Conservation (phyloP, 2,797 vertebrate genomes). For the Selene dorsalis region DNA sequence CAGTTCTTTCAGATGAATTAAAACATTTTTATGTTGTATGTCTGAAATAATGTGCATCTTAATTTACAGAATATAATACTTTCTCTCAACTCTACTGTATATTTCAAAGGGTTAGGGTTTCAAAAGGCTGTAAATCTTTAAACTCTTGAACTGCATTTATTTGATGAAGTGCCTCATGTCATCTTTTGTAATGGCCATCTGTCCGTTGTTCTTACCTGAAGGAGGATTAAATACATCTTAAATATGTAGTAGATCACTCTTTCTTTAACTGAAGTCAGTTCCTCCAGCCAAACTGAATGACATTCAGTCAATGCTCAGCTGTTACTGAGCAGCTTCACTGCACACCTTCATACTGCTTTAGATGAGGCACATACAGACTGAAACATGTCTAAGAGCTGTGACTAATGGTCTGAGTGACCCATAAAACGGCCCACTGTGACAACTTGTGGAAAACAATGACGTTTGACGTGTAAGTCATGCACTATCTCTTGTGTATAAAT, state of each 20-base stretch:
- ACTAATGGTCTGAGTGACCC: slow-evolving; percentile 8
- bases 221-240: slow-evolving; percentile 36
- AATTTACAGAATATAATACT: slow-evolving; percentile 4
- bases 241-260: neutral
- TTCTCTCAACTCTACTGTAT: slow-evolving; percentile 22
- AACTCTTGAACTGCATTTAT: slow-evolving; percentile 18
- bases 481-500: slow-evolving; percentile 13
- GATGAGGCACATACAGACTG: neutral
- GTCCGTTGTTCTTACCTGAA: slow-evolving; percentile 16
- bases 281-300: slow-evolving; percentile 5
- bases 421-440: slow-evolving; percentile 2
- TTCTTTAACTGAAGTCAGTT: neutral
- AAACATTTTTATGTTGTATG: neutral
- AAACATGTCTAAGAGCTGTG: neutral
- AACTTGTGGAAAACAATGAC: neutral
- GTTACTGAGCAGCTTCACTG: neutral
- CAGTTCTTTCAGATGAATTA: slow-evolving; percentile 1
- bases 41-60: slow-evolving; percentile 12
- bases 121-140: neutral
- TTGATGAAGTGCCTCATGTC: slow-evolving; percentile 6
- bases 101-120: neutral
- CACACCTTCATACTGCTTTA: neutral
- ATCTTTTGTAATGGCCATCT: slow-evolving; percentile 26
- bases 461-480: neutral
- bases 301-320: neutral